Percentiles rank a stretch among this genome's conserved stretches.
phyloP scores from a whole-genome alignment of 2,888 invertebrate species.

The Empis stercorea region DNA sequence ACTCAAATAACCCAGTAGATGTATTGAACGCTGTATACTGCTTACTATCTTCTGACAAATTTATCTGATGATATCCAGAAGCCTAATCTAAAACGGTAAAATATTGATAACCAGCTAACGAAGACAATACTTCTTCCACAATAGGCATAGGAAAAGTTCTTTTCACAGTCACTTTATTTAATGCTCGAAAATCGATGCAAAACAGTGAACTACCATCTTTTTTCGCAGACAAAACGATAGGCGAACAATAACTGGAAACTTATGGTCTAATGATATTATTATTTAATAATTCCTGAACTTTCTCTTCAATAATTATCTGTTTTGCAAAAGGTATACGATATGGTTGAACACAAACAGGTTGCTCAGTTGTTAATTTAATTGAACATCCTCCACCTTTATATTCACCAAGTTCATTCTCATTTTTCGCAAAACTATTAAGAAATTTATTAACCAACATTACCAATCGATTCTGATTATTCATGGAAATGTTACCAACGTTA shows the following conservation, averaged over 20 bases:
- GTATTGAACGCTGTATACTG: too few relatives aligned
- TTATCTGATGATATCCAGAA: too few relatives aligned
- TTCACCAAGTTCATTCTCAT: too few relatives aligned
- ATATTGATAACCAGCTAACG: neutral
- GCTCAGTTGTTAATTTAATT: neutral
- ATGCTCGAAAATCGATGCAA: too few relatives aligned
- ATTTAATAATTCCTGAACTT: slow-evolving; percentile 15
- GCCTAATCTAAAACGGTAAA: neutral
- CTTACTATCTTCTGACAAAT: too few relatives aligned
- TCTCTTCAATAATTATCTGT: slow-evolving; percentile 1
- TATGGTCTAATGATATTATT: slow-evolving; percentile 19
- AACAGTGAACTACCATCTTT: slow-evolving; percentile 14
- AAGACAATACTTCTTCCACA: slow-evolving; percentile 1
- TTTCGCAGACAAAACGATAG: slow-evolving; percentile 15
- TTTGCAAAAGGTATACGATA: slow-evolving; percentile 5
- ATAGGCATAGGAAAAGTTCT: neutral
- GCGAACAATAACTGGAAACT: slow-evolving; percentile 20
- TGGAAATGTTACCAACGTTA: neutral
- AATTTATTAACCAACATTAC: neutral
- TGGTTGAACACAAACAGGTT: slow-evolving; percentile 2
- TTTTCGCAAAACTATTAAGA: too few relatives aligned
- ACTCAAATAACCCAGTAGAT: too few relatives aligned
- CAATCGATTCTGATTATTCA: too few relatives aligned
- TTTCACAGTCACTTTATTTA: slow-evolving; percentile 1
- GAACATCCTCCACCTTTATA: neutral